Base-by-base conservation (phyloP, 1,140 invertebrate species). In the Bombus balteatus region DNA sequence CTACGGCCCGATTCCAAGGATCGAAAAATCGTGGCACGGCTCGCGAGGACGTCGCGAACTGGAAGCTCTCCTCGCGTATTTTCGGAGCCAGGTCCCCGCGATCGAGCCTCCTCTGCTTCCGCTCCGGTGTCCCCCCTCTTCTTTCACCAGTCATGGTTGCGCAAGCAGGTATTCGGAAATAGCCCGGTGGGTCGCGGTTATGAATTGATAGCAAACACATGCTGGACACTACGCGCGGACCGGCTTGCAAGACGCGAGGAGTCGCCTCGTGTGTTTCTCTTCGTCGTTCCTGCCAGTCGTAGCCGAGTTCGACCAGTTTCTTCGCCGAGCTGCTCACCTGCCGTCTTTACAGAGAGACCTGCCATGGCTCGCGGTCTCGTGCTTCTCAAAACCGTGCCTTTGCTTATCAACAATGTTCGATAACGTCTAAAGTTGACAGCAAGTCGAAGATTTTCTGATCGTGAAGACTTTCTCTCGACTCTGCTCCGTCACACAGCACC, bases 161-260 rank as follows among this genome's bases (percentile, higher is more conserved):
- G 92, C 92, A 93, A 93, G 88, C 91, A 90, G 89, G 87, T 92
- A 92, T 90, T 93, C 92, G 92, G 90, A 93, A 93, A 93, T 93
- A 93, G 91, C 89, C 65, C 73, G 47, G 84, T 75, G 88, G 89
- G 86, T 90, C 90, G 91, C 89, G 89, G 91, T 92, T 92, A 92
- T 91, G 92, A 94, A 94, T 94, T 92, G 92, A 94, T 93, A 93
- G 93, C 92, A 91, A 93, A 93, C 93, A 94, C 93, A 93, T 94
- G 93, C 89, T 93, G 92, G 88, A 92, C 88, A 90, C 89, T 89
- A 86, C 28, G 78, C 74, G 57, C 62, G 71, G 32, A 73, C 81
- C 77, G 70, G 88, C 79, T 59, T 70, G 70, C 53, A 37, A 62
- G 32, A 34, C 39, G 32, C 80, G 84, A 41, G 62, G 28, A 65